Base-by-base conservation (phyloP, 2,888 invertebrate genomes). In the Platynereis dumerilii region DNA sequence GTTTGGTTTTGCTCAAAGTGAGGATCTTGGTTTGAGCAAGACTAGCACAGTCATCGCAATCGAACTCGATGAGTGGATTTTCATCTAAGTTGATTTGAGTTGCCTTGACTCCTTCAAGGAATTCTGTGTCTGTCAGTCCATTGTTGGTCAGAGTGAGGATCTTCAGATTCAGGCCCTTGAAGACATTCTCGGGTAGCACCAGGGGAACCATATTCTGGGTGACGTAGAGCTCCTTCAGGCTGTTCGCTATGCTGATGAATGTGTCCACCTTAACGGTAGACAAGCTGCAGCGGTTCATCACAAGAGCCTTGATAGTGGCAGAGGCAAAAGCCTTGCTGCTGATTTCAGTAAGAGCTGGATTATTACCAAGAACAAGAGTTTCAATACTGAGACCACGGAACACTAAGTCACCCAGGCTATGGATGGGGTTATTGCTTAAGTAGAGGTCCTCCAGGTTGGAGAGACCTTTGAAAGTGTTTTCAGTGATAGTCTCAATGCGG, bases 351-450 rank as follows among this genome's bases (percentile, higher is more conserved):
- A 72, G 57, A 2, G 65, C 65, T 2, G 70, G 67, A 48, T 72
- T 72, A 62, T 69, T 70, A 10, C 57, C 66, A 29, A 72, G 60
- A 7, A 60, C 62, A 22, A 72, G 60, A 12, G 65, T 55, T 27
- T 67, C 64, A n/a, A 70, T 62, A 17, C 58, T 39, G 34, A 70
- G 39, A 12, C 67, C 69, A 3, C 63, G 52, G 62, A 72, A 72
- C 15, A 60, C 52, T 52, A 44, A 61, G 56, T 70, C 69, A 7
- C 29, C 64, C n/a, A 72, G 53, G n/a, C 27, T 24, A 24, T 58
- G 54, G 12, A 72, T 64, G 7, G 72, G 72, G 48, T 72, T 72
- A 62, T 67, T 69, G 34, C 69, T 69, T 22, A 72, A 66, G 27
- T 59, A 58, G 10, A 72, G 64, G 44, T 66, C 57, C 45, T 72